A percentile compares a stretch with the other conserved stretches of the same genome.
Conservation (phyloP, 2,113 vertebrate genomes). For the Sphaerodactylus townsendi region DNA sequence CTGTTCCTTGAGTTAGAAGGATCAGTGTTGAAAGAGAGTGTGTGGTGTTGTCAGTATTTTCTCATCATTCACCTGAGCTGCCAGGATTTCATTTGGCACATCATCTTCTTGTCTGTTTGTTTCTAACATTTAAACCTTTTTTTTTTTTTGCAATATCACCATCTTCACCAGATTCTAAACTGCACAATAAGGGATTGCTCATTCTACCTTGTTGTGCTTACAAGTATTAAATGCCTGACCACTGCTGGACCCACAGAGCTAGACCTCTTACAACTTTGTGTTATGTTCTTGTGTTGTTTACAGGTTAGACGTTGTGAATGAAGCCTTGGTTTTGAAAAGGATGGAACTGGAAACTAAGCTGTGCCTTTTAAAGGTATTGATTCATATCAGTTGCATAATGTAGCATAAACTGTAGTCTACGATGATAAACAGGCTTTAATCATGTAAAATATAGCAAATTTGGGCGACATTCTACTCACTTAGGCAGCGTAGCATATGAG, state of each 20-base stretch:
- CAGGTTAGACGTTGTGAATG: conserved; percentile 89
- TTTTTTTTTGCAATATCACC: not conserved
- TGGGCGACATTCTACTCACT: not conserved
- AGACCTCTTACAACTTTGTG: not conserved
- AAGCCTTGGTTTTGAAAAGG: conserved; percentile 80
- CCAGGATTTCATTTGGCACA: not conserved
- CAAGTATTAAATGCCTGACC: not conserved
- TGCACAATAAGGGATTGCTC: not conserved
- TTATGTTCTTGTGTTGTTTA: not conserved
- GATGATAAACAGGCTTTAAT: not conserved
- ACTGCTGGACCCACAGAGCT: too few relatives aligned
- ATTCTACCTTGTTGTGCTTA: not conserved
- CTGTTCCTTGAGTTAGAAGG: not conserved
- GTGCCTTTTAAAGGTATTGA: conserved; percentile 83
- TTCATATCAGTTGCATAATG: not conserved
- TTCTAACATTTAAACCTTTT: conserved; percentile 11
- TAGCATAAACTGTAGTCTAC: not conserved
- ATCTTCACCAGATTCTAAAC: not conserved
- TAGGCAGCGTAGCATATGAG: not conserved
- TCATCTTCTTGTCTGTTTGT: not conserved
- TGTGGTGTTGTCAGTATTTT: not conserved
- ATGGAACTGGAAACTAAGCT: conserved; percentile 88
- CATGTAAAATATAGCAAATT: not conserved
- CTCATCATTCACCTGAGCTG: not conserved
- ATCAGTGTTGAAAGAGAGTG: not conserved